Evolutionary conservation across 2,888 invertebrate genomes (phyloP).

Genomic region (Drosophila koepferae): DNA sequence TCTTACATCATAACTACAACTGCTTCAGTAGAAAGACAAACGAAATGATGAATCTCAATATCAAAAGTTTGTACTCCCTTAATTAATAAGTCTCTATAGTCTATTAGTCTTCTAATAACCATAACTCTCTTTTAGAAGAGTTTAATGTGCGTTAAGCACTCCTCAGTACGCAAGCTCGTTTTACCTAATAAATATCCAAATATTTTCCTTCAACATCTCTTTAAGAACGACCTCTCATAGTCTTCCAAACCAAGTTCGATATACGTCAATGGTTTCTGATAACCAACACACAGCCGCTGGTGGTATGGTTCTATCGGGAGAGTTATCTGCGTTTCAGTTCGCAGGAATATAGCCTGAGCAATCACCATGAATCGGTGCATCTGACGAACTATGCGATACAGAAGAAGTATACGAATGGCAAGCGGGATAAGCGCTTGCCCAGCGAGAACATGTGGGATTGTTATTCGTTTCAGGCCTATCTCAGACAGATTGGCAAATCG

Average conservation of each 20-base stretch:
- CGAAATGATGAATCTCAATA: too few relatives aligned
- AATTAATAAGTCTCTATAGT: too few relatives aligned
- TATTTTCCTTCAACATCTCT: neutral
- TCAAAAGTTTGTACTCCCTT: too few relatives aligned
- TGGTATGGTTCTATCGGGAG: conserved; percentile 97
- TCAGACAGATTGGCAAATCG: conserved; percentile 88
- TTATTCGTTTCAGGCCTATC: conserved; percentile 89
- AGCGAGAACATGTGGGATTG: conserved; percentile 98
- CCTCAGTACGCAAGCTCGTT: too few relatives aligned
- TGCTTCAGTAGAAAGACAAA: too few relatives aligned
- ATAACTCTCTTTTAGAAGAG: too few relatives aligned
- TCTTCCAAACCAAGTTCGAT: conserved; percentile 97
- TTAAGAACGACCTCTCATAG: conserved; percentile 93
- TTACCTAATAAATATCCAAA: neutral
- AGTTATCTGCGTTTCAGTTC: conserved; percentile 97
- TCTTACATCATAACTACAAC: too few relatives aligned
- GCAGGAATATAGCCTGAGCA: conserved; percentile 93
- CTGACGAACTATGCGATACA: conserved; percentile 97
- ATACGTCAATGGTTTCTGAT: conserved; percentile 98
- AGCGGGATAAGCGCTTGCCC: conserved; percentile 91
- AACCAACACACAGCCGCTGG: conserved; percentile 94
- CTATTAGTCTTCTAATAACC: too few relatives aligned
- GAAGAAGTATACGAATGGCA: conserved; percentile 91
- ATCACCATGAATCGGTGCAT: conserved; percentile 96
- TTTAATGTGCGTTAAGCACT: too few relatives aligned